phyloP scores from a whole-genome alignment of 1,140 invertebrate genomes.

The Drosophila repletoides region DNA sequence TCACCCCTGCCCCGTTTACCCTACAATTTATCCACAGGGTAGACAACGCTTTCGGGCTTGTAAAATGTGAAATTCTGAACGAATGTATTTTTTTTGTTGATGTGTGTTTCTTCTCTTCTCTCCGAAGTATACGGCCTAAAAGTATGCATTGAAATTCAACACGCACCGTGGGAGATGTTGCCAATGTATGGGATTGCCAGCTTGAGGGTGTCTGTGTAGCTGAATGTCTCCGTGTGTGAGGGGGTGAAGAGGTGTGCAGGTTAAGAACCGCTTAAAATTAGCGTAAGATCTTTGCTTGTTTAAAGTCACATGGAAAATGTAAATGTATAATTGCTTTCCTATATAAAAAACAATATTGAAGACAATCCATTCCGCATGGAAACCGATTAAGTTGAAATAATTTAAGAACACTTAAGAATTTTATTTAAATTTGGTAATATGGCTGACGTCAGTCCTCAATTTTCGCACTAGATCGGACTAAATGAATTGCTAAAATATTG shows the following conservation, averaged over 20 bases:
- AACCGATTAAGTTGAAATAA: no score
- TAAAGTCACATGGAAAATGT: slow-evolving; percentile 46
- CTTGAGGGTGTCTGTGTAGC: not conserved
- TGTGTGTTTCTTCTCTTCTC: slow-evolving; percentile 4
- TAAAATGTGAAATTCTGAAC: slow-evolving; percentile 72
- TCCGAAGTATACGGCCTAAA: slow-evolving; percentile 54
- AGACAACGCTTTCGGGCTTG: slow-evolving; percentile 7
- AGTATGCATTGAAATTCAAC: slow-evolving; percentile 79
- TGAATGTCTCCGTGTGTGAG: not conserved
- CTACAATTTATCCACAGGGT: not conserved
- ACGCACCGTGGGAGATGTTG: slow-evolving; percentile 54
- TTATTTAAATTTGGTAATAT: no score
- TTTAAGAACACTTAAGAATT: no score
- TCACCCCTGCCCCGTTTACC: not conserved
- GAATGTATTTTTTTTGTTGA: slow-evolving; percentile 70
- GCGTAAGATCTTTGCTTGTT: slow-evolving; percentile 63
- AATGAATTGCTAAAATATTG: no score
- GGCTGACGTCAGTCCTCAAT: no score
- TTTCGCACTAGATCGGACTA: no score
- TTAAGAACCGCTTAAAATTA: slow-evolving; percentile 63
- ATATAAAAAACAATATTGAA: not conserved
- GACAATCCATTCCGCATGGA: no score
- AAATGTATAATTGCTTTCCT: slow-evolving; percentile 22
- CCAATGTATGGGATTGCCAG: slow-evolving; percentile 17
- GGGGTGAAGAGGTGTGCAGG: not conserved